These are phyloP conservation scores for Chrysodeixis includens DNA, from an alignment of 2,888 invertebrate species.

Conservation along the genomic window DNA sequence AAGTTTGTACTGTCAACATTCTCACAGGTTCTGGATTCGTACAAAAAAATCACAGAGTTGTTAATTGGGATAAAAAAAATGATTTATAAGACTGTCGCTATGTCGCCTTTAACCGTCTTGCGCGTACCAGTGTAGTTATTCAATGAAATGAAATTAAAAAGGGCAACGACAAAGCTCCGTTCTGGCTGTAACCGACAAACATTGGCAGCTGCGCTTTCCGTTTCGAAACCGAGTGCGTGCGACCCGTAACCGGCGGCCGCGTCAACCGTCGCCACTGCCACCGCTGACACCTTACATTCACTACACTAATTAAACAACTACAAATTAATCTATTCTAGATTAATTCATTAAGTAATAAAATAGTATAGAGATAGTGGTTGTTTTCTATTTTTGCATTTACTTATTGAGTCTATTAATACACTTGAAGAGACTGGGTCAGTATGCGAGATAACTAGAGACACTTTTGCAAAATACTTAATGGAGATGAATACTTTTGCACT, in stretches of 20 bases:
- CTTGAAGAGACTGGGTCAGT: too few species aligned
- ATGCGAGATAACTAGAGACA: too few species aligned
- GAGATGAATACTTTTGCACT: too few species aligned
- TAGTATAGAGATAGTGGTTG: background rate
- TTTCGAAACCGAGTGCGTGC: conserved; percentile 63
- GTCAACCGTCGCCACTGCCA: conserved; percentile 62
- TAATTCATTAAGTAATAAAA: background rate
- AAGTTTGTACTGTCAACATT: conserved; percentile 30
- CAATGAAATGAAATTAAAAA: conserved; percentile 73
- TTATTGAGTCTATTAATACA: background rate
- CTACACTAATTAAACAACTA: conserved; percentile 19
- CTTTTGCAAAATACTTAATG: too few species aligned
- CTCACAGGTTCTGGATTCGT: conserved; percentile 15
- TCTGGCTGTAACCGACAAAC: conserved; percentile 58
- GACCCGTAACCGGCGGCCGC: conserved; percentile 51
- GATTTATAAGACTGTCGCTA: conserved; percentile 24
- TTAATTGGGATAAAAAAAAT: background rate
- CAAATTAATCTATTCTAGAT: background rate
- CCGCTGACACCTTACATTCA: conserved; percentile 50
- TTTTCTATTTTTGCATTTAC: background rate
- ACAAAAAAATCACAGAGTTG: conserved; percentile 10
- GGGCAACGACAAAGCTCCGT: conserved; percentile 65
- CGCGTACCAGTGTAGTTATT: conserved; percentile 57
- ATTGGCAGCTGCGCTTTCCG: conserved; percentile 73
- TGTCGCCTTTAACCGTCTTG: conserved; percentile 43